Percentiles rank a stretch among this genome's conserved stretches.
phyloP scores from a whole-genome alignment of 2,888 invertebrate species.

The Drosophila pseudotalamancana region DNA sequence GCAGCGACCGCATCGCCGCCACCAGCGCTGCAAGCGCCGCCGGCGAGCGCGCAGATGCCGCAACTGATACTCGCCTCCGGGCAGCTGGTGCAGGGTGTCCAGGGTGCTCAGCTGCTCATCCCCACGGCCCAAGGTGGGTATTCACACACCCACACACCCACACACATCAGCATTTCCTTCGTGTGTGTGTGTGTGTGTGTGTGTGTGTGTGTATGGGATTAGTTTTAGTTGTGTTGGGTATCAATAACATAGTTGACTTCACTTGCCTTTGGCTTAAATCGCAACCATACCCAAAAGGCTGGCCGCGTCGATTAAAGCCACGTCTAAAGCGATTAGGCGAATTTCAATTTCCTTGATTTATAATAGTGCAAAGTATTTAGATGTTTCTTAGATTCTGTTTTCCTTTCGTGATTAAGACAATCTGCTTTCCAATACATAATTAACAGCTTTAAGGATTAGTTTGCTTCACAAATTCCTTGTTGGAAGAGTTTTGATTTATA shows the following conservation, averaged over 20 bases:
- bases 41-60: slow-evolving; percentile 88
- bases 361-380: not conserved
- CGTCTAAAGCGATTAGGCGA: slow-evolving; percentile 62
- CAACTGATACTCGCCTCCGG: slow-evolving; percentile 96
- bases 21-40: slow-evolving; percentile 78
- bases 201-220: slow-evolving; percentile 25
- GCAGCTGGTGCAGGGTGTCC: slow-evolving; percentile 95
- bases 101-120: slow-evolving; percentile 96
- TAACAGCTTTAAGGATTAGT: too few relatives aligned
- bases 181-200: not conserved
- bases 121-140: slow-evolving; percentile 95
- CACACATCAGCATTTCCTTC: too few relatives aligned
- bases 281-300: slow-evolving; percentile 8
- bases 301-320: slow-evolving; percentile 42
- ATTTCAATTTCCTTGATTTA: slow-evolving; percentile 62
- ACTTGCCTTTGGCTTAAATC: slow-evolving; percentile 47
- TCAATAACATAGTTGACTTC: slow-evolving; percentile 75
- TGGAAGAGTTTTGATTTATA: too few relatives aligned
- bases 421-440: too few relatives aligned
- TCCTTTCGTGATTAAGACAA: too few relatives aligned
- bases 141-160: not conserved
- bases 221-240: slow-evolving; percentile 51
- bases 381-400: not conserved
- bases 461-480: too few relatives aligned
- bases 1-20: slow-evolving; percentile 84